Base-by-base conservation (phyloP, 2,888 invertebrate genomes). In the Argyresthia albistria region DNA sequence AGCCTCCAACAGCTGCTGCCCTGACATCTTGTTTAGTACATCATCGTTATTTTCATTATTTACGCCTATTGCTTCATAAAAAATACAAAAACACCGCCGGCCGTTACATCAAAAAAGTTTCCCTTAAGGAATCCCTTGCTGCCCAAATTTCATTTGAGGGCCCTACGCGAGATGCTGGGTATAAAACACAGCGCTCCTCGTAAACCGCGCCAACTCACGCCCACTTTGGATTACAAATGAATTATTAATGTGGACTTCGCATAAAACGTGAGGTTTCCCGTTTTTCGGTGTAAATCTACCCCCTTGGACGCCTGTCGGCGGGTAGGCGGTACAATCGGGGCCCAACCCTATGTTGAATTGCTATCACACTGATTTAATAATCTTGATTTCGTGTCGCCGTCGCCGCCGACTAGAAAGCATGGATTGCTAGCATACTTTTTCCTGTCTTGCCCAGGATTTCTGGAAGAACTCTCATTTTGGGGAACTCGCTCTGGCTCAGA, bases 231-330 rank as follows among this genome's bases (percentile, higher is more conserved):
- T 80, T 78, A 80, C 69, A 67, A 70, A 80, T 83, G 82, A 83
- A 82, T 83, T 81, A 83, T 82, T 83, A 77, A 83, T 82, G 75
- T 69, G 70, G 67, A 66, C 66, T 72, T 73, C 75, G 74, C 76
- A 73, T 80, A 76, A 78, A 77, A 73, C 69, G 70, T 66, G 66
- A 61, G 63, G 60, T 4, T 6, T 25, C 25, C 66, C 65, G 70
- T 70, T 73, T 76, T 71, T 72, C 37, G 39, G 16, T 15, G 2
- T 14, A 11, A 50, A 25, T 25, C 6, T 25, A 25, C 25, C 25
- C 25, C 25, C 25, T 25, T 25, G 25, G 25, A 25, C 25, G 2
- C 6, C 25, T 25, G 25, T 25, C 25, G 25, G 25, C 25, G 25
- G 25, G 25, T 25, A 25, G 25, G 25, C 25, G 6, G 6, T 25